Percentiles rank a stretch among this genome's conserved stretches.
phyloP scores from a whole-genome alignment of 2,113 vertebrate genomes.

The Oryzias melastigma region DNA sequence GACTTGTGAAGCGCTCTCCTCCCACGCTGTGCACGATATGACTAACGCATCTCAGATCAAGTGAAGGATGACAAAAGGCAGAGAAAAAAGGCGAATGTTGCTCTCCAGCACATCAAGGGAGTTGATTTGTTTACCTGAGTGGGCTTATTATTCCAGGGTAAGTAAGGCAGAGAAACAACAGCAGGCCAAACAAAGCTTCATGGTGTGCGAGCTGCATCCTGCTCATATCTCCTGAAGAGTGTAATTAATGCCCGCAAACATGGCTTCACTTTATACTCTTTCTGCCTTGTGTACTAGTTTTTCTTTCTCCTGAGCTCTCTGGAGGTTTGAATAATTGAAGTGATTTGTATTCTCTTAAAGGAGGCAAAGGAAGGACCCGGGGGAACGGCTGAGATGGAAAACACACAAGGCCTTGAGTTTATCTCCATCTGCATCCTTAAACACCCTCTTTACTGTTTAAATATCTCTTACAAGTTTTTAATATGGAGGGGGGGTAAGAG shows the following conservation, averaged over 20 bases:
- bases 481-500: constrained; percentile 34
- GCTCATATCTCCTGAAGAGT: constrained; percentile 47
- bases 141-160: constrained; percentile 51
- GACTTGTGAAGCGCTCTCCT: constrained; percentile 34
- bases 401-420: constrained; percentile 57
- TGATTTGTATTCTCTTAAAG: constrained; percentile 71
- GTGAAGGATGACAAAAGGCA: constrained; percentile 59
- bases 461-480: constrained; percentile 55
- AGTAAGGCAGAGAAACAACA: constrained; percentile 36
- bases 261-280: constrained; percentile 51
- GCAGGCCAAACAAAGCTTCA: constrained; percentile 20
- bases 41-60: constrained; percentile 57
- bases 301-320: constrained; percentile 49
- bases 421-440: constrained; percentile 59
- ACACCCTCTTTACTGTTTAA: constrained; percentile 52
- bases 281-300: constrained; percentile 36
- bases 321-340: constrained; percentile 69
- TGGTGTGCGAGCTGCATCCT: constrained; percentile 35
- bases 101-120: constrained; percentile 48
- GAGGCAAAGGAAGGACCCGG: constrained; percentile 45
- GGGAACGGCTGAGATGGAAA: constrained; percentile 57
- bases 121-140: constrained; percentile 67
- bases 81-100: constrained; percentile 41
- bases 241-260: constrained; percentile 62
- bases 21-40: constrained; percentile 42